Evolutionary conservation across 2,797 vertebrate species (phyloP).

Genomic region (Rhincodon typus): DNA sequence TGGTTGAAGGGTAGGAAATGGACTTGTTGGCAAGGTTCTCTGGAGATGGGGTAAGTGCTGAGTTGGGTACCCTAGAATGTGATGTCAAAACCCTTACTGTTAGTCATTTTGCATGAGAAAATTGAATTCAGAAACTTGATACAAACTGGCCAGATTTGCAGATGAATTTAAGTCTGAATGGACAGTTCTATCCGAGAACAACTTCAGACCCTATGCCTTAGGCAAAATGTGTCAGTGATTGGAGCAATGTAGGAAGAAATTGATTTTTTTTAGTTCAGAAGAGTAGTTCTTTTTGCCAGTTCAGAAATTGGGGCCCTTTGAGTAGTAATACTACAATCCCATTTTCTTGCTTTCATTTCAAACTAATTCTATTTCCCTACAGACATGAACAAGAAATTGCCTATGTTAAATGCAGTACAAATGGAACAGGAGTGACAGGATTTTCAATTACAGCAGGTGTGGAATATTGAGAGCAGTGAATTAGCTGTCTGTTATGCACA

Average conservation of each 20-base stretch:
- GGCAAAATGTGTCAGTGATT: background rate
- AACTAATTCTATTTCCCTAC: background rate
- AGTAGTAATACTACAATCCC: background rate
- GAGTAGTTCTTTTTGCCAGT: background rate
- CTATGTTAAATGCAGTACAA: background rate
- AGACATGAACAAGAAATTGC: background rate
- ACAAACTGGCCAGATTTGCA: background rate
- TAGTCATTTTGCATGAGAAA: background rate
- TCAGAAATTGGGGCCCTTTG: background rate
- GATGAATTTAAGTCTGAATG: background rate
- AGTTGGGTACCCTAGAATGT: no score
- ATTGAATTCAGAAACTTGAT: background rate
- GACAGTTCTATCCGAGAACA: background rate
- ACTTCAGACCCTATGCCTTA: background rate
- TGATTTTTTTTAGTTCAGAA: background rate
- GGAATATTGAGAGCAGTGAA: background rate
- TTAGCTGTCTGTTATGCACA: background rate
- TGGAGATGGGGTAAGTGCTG: background rate
- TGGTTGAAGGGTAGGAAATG: background rate
- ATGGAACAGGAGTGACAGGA: background rate
- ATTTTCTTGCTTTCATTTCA: background rate
- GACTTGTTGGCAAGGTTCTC: background rate
- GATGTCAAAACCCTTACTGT: background rate
- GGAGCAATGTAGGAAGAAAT: background rate
- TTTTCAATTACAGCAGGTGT: background rate